Evolutionary conservation across 2,113 vertebrate species (phyloP), one percentile per base, ranked within the genome.

Genomic region (Petrocephalus zakoni): DNA sequence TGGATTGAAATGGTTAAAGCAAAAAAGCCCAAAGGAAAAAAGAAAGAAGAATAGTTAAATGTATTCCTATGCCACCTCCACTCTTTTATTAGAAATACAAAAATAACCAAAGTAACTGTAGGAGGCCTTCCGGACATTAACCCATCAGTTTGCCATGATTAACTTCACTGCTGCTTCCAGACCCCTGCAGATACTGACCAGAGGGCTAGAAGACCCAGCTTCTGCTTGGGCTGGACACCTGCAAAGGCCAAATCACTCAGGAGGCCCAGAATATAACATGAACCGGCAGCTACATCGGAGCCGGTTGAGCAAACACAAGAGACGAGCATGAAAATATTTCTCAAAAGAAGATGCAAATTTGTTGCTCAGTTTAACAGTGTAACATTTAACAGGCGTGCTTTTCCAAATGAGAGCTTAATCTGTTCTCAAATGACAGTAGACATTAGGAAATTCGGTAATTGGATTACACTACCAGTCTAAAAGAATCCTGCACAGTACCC

Each of bases 21-120:
- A 81, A 95, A 91, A 91, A 93, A 93, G 92, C 90, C 90, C 92
- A 91, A 64, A 86, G 64, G 89, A 88, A 88, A 90, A 90, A 86
- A 90, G 90, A 86, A 95, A 95, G 94, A 95, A 94, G 95, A 92
- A 96, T 93, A 94, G 94, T 95, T 93, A 96, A 94, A 93, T 94
- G 94, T 95, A 95, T 88, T 95, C 94, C 93, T 95, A 53, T 29
- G 34, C 37, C 19, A 25, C 37, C 22, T 22, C 42, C 86, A 64
- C 7, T 34, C 5, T 52, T 11, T 37, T 58, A 34, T 29, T 49
- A 64, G 19, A 64, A 64, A n/a, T 64, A 81, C 2, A 17, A 86
- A 86, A 42, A 55, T 37, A 47, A 49, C 42, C 21, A 68, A 15
- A 5, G 61, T 68, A n/a, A 9, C 61, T 7, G 21, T 13, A 49